Conservation (phyloP, 1,140 invertebrate genomes). For the Meloidogyne exigua region DNA sequence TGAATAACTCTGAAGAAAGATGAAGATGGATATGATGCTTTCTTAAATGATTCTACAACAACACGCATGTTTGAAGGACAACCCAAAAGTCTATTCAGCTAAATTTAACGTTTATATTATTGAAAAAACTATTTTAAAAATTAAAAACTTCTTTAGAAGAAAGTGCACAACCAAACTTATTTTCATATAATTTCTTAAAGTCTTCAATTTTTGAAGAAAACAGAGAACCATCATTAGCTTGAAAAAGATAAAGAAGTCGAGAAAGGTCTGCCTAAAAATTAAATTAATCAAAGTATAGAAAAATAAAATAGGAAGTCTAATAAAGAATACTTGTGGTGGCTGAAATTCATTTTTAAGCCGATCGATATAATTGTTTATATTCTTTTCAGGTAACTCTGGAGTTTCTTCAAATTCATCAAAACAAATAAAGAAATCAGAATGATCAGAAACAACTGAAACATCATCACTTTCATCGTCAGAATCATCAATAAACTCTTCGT, state of each 20-base stretch:
- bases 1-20: slow-evolving; percentile 5
- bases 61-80: neutral
- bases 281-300: neutral
- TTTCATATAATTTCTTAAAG: neutral
- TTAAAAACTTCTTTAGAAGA: neutral
- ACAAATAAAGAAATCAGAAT: neutral
- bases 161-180: neutral
- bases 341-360: neutral
- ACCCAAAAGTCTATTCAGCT: neutral
- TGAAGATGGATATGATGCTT: neutral
- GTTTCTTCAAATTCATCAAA: slow-evolving; percentile 1
- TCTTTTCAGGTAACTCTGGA: neutral
- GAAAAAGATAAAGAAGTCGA: slow-evolving; percentile 4
- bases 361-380: neutral
- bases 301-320: neutral
- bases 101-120: neutral
- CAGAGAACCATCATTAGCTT: neutral
- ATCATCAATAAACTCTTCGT: neutral
- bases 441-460: neutral
- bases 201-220: neutral
- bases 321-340: neutral
- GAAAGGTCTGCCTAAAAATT: neutral
- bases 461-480: neutral
- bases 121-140: neutral
- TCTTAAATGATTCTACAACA: neutral